Conservation (phyloP, 2,113 vertebrate genomes). For the Protobothrops mucrosquamatus region DNA sequence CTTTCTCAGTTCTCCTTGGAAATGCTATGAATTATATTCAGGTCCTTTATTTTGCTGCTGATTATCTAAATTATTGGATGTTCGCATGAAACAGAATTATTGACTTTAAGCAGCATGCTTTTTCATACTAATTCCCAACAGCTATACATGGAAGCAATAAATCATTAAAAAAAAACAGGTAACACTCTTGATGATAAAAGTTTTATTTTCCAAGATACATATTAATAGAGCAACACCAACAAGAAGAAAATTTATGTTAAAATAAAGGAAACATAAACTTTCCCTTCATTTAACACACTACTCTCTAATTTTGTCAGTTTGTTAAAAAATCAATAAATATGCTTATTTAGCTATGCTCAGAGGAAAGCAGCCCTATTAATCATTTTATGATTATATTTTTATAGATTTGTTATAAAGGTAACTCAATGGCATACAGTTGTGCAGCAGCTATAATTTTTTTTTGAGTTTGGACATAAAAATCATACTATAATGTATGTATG, state of each 20-base stretch:
- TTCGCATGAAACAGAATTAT: background rate
- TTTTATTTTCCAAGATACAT: background rate
- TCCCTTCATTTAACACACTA: background rate
- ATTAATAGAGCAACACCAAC: background rate
- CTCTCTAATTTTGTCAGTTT: slow-evolving; percentile 12
- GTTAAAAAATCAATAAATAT: slow-evolving; percentile 14
- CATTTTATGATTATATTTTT: slow-evolving; percentile 25
- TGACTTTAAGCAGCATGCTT: background rate
- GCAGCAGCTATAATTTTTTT: background rate
- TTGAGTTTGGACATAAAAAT: slow-evolving; percentile 1
- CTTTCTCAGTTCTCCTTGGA: background rate
- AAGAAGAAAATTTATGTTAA: background rate
- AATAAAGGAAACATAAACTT: background rate
- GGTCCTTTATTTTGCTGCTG: background rate
- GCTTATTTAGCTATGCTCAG: background rate
- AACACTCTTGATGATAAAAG: background rate
- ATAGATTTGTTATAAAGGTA: slow-evolving; percentile 13
- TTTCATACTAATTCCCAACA: background rate
- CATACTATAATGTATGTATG: background rate
- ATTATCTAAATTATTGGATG: background rate
- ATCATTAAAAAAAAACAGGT: background rate
- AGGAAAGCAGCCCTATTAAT: slow-evolving; percentile 5
- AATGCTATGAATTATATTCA: background rate
- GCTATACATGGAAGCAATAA: background rate
- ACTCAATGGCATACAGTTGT: slow-evolving; percentile 1